Evolutionary conservation across 1,140 invertebrate genomes (phyloP).

Genomic region (Drosophila pruinosa): DNA sequence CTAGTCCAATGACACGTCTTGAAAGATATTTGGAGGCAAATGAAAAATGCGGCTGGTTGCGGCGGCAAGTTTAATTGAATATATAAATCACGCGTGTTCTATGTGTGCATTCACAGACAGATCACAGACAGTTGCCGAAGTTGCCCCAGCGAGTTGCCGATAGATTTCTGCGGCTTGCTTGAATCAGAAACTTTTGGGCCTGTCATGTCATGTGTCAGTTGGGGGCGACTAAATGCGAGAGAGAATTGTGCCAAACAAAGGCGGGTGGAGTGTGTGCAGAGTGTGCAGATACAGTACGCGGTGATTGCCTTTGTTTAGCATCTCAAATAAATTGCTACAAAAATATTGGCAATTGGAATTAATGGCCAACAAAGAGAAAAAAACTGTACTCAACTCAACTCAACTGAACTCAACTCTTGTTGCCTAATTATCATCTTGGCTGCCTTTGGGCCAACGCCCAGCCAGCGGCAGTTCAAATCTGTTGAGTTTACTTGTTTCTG

Average conservation of each 20-base stretch:
- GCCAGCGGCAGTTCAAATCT: slow-evolving; percentile 22
- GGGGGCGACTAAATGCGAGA: slow-evolving; percentile 52
- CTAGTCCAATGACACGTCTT: slow-evolving; percentile 23
- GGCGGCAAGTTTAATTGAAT: slow-evolving; percentile 68
- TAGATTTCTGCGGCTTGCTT: not conserved
- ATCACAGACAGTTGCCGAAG: slow-evolving; percentile 49
- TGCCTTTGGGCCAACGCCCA: slow-evolving; percentile 34
- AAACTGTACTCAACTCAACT: not conserved
- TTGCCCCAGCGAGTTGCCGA: not conserved
- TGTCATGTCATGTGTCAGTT: slow-evolving; percentile 75
- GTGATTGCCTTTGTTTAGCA: slow-evolving; percentile 39
- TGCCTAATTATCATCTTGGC: slow-evolving; percentile 39
- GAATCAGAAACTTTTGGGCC: slow-evolving; percentile 30
- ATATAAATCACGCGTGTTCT: slow-evolving; percentile 64
- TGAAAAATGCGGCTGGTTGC: slow-evolving; percentile 31
- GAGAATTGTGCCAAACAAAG: slow-evolving; percentile 53
- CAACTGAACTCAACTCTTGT: slow-evolving; percentile 3
- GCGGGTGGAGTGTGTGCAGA: slow-evolving; percentile 54
- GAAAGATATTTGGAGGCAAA: slow-evolving; percentile 12
- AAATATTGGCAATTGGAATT: slow-evolving; percentile 76
- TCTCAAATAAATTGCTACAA: slow-evolving; percentile 51
- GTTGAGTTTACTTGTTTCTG: slow-evolving; percentile 8
- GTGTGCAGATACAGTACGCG: slow-evolving; percentile 13
- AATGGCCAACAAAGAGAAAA: slow-evolving; percentile 44
- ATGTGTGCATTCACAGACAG: slow-evolving; percentile 68